A percentile compares a stretch with the other conserved stretches of the same genome.
Conservation (phyloP, 1,140 invertebrate species). For the Bombyx mori region ASM3026992v2 NC_085129.1:5896001-5896500, state of each 20-base stretch:
- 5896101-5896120: conserved; percentile 1
- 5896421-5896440: conserved; percentile 52
- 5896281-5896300: conserved; percentile 45
- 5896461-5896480: conserved; percentile 47
- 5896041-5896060: conserved; percentile 48
- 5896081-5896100: conserved; percentile 25
- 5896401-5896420: conserved; percentile 53
- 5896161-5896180: conserved; percentile 48
- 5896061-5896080: conserved; percentile 36
- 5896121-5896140: background rate
- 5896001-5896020: conserved; percentile 21
- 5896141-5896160: conserved; percentile 18
- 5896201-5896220: conserved; percentile 35
- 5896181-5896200: conserved; percentile 28
- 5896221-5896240: conserved; percentile 54
- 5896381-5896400: conserved; percentile 68
- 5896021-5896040: conserved; percentile 35
- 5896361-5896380: conserved; percentile 58
- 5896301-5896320: conserved; percentile 45
- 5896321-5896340: conserved; percentile 56
- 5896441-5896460: conserved; percentile 45
- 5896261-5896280: conserved; percentile 48
- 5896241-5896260: conserved; percentile 45
- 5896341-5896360: conserved; percentile 47
- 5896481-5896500: conserved; percentile 62